A percentile compares a stretch with the other conserved stretches of the same genome.
Conservation (phyloP, 1,140 invertebrate species). For the Aphis craccivora region DNA sequence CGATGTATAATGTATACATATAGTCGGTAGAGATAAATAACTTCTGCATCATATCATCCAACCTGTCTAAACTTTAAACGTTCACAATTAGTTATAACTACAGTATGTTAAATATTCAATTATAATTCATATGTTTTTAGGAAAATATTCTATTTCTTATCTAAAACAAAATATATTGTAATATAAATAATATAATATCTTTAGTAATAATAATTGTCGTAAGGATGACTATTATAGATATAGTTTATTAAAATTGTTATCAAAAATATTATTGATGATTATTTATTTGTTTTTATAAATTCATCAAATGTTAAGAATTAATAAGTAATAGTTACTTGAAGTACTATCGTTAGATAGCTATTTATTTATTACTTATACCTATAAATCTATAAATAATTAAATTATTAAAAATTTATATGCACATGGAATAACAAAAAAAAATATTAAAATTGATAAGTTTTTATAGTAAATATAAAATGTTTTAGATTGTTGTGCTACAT, state of each 20-base stretch:
- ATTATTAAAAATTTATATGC: background rate
- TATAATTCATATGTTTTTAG: background rate
- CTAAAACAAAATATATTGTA: background rate
- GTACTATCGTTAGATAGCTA: background rate
- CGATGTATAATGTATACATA: background rate
- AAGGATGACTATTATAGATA: too few species aligned
- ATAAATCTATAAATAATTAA: too few species aligned
- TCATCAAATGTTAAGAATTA: background rate
- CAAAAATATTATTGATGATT: background rate
- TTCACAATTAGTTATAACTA: background rate
- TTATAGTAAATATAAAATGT: background rate
- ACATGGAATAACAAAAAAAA: background rate
- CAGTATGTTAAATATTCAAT: background rate
- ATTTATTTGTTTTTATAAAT: background rate
- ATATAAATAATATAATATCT: background rate
- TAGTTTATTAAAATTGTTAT: background rate
- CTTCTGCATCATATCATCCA: conserved; percentile 27
- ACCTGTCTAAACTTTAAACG: conserved; percentile 35
- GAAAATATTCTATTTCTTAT: background rate
- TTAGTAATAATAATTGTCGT: too few species aligned
- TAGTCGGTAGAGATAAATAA: background rate
- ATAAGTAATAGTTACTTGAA: background rate
- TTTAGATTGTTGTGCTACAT: background rate
- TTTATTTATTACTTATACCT: background rate
- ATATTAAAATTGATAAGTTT: background rate